These are phyloP conservation scores for Fissipunctia ypsillon DNA, from an alignment of 2,888 invertebrate genomes.

Conservation along the genomic window DNA sequence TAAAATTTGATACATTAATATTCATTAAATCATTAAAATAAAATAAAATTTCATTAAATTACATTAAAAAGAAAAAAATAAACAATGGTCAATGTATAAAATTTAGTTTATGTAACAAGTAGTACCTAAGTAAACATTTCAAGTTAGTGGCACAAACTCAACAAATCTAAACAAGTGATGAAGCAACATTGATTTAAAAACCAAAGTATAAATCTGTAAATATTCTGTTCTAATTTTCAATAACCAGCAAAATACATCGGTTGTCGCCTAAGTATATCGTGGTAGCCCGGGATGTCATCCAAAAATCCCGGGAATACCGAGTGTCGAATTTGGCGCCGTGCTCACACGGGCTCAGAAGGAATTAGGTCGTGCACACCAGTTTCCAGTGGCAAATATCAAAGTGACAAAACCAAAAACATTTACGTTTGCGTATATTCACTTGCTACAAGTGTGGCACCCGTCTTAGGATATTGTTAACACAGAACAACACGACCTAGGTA, in stretches of 20 bases:
- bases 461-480: conserved; percentile 30
- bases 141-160: background rate
- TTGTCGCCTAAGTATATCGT: conserved; percentile 38
- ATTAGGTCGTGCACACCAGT: conserved; percentile 69
- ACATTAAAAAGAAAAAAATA: too few species aligned
- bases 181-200: background rate
- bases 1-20: too few species aligned
- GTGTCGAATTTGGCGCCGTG: conserved; percentile 68
- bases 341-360: conserved; percentile 69
- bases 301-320: conserved; percentile 66
- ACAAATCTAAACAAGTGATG: background rate
- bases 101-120: too few species aligned
- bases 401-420: conserved; percentile 63
- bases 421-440: conserved; percentile 54
- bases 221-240: conserved; percentile 15
- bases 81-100: too few species aligned
- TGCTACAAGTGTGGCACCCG: conserved; percentile 19
- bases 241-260: conserved; percentile 14
- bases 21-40: too few species aligned
- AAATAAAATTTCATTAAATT: too few species aligned
- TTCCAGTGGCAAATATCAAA: conserved; percentile 61
- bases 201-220: background rate
- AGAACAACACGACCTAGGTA: background rate
- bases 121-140: background rate
- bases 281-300: conserved; percentile 49